Base-by-base conservation (phyloP, 2,797 vertebrate species). In the Furcifer pardalis region DNA sequence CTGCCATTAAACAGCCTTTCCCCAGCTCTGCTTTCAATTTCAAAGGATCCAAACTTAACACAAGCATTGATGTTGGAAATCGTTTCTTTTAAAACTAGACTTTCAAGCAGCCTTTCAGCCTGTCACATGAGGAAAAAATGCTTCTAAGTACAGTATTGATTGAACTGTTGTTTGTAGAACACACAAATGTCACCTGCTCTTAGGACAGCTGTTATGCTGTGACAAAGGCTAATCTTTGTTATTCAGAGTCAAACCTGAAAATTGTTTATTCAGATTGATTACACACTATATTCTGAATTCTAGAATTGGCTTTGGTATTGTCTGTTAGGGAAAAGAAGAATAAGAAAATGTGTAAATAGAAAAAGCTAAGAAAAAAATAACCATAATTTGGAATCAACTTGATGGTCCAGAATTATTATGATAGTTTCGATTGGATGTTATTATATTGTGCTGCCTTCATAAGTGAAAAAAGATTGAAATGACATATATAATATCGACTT, bases 101-200 rank as follows among this genome's bases (percentile, higher is more conserved):
- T 77, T 71, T 42, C 40, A 59, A n/a, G 19, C 52, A 79, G 35
- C n/a, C 8, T 71, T 84, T 69, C 32, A 69, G 27, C 49, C 37
- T 44, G 30, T 35, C 65, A 60, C 15, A 35, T 27, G 8, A 69
- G 23, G 56, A 59, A 8, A 69, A 21, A 4, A 79, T 19, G 25
- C 23, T 9, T n/a, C 5, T 23, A 46, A n/a, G 21, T 40, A 72
- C 8, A n/a, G 21, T 40, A 72, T 13, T 7, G 3, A 72, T 37
- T 37, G 32, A 79, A n/a, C 30, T 15, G 19, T 68, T 84, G 68
- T 79, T 84, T 65, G 77, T 10, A 63, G 68, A 84, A 72, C 42
- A 52, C 32, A 37, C 65, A 78, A 63, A 40, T 73, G 59, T 79
- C 56, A 84, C 42, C 25, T 79, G 77, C 44, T 73, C 25, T 27